phyloP scores from a whole-genome alignment of 2,113 vertebrate genomes.

The Campylomormyrus tamandua region DNA sequence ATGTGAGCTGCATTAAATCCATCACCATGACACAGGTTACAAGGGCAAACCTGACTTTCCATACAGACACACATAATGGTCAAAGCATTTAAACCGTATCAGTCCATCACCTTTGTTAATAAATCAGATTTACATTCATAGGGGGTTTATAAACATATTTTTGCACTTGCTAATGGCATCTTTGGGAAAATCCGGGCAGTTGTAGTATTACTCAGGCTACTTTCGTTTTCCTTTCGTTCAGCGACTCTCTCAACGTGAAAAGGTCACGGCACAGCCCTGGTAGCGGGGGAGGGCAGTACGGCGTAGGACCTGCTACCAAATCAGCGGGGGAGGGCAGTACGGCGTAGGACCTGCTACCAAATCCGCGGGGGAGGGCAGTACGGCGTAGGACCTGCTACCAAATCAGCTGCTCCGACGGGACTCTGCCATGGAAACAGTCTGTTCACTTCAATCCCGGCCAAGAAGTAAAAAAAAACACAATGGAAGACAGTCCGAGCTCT shows the following conservation, averaged over 20 bases:
- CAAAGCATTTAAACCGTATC: neutral
- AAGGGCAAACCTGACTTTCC: neutral
- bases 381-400: too few species aligned
- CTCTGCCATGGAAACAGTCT: neutral
- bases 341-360: too few species aligned
- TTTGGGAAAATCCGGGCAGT: neutral
- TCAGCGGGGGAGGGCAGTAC: too few species aligned
- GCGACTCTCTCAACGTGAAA: neutral
- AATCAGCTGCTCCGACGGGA: neutral
- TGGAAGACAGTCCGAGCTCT: neutral
- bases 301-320: too few species aligned
- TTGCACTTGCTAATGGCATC: neutral
- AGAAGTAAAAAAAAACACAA: neutral
- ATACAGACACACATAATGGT: neutral
- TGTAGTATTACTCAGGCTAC: neutral
- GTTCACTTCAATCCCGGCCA: neutral
- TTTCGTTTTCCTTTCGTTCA: neutral
- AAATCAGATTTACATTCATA: neutral
- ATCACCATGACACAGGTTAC: neutral
- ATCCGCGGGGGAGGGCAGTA: too few species aligned
- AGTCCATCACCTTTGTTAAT: neutral
- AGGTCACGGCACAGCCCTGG: neutral
- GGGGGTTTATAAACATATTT: neutral
- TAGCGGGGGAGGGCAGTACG: neutral
- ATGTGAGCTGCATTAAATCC: neutral